Evolutionary conservation across 2,888 invertebrate genomes (phyloP), one percentile per base, ranked within the genome.

Genomic region (Horisme vitalbata): DNA sequence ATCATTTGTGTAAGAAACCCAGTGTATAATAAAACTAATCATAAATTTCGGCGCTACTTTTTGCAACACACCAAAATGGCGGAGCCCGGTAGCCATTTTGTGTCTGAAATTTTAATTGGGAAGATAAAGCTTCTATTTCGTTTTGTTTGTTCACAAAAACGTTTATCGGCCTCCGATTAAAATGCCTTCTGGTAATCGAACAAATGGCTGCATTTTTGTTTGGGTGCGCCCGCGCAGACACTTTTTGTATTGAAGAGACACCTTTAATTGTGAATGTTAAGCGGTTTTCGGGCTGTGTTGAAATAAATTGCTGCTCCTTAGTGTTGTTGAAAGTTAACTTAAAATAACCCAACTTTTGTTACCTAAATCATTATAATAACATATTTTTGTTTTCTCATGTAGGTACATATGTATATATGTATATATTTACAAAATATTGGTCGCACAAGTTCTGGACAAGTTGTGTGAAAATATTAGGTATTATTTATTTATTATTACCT

Each of bases 31-130:
- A 18, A 11, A 30, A 20, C 20, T 45, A 45, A 62, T 53, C 43
- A 38, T 38, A 12, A 43, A 41, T 32, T 30, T 45, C 35, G 38
- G 30, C 35, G 44, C 26, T 44, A 39, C 7, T 79, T 79, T 77
- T 73, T 67, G 52, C 55, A 35, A 36, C 44, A 54, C 62, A 59
- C 52, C 75, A 84, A 85, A 75, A 87, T 87, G 85, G 85, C 83
- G 75, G 76, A 62, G 64, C 66, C 66, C 63, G 71, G 83, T 71
- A 78, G 82, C 86, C 84, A 88, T 87, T 82, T 83, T 83, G 72
- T 67, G 75, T 75, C 73, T 59, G 71, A 76, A 84, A 87, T 88
- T 81, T 89, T 87, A 88, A 88, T 88, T 87, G 86, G 86, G 63
- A 75, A 75, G 76, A 76, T 79, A 79, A 79, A 77, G 71, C 75